Percentiles rank a stretch among this genome's conserved stretches.
These are phyloP conservation scores for Aphidius colemani DNA, from an alignment of 2,888 invertebrate genomes.

Conservation along the genomic window DNA sequence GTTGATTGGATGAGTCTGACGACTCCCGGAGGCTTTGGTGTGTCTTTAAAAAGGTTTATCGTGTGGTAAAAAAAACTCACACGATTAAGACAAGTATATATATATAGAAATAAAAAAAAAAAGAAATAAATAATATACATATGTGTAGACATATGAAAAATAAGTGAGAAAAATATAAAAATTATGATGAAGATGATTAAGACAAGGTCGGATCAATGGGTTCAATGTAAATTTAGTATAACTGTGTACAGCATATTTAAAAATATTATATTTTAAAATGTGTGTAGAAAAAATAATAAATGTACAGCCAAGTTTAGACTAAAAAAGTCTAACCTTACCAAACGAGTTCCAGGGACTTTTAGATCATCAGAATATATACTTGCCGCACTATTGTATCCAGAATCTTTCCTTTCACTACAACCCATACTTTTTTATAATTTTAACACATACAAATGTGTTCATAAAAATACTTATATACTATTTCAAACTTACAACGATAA, in stretches of 20 bases:
- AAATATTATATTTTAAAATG: too few species aligned
- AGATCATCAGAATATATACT: constrained; percentile 31
- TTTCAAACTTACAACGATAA: too few species aligned
- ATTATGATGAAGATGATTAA: constrained; percentile 24
- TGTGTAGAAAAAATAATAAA: constrained; percentile 20
- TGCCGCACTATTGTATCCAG: constrained; percentile 43
- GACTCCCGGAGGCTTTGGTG: constrained; percentile 27
- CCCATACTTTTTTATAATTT: neutral
- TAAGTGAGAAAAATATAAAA: constrained; percentile 18
- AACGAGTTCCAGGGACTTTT: constrained; percentile 47
- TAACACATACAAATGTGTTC: neutral
- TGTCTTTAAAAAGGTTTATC: constrained; percentile 26
- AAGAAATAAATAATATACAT: neutral
- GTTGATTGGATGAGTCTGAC: constrained; percentile 34
- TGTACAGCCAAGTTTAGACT: constrained; percentile 31
- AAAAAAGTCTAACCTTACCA: constrained; percentile 47
- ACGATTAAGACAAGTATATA: constrained; percentile 13
- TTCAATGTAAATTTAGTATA: too few species aligned
- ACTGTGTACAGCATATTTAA: too few species aligned
- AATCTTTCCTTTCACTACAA: constrained; percentile 26
- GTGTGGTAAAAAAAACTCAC: constrained; percentile 20
- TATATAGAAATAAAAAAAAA: constrained; percentile 14
- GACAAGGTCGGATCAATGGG: constrained; percentile 22
- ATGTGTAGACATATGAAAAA: constrained; percentile 5
- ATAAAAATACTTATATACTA: neutral